Base-by-base conservation (phyloP, 1,140 invertebrate genomes). In the Ceratosolen fusciceps region DNA sequence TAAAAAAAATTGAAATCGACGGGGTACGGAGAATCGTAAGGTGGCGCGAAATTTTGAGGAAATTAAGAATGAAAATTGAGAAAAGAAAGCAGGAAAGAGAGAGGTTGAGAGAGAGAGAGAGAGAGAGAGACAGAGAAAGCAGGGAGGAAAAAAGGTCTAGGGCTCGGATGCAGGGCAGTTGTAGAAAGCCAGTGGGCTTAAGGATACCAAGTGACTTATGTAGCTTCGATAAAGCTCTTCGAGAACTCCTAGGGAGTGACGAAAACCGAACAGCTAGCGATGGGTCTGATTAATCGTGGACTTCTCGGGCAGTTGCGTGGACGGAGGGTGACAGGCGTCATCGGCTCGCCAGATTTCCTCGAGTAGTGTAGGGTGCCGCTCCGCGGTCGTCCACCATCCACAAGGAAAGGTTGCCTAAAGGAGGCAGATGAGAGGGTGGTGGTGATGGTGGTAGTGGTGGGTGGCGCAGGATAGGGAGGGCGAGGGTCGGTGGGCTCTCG, bases 1-100 rank as follows among this genome's bases (percentile, higher is more conserved):
- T 52, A 67, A 16, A 65, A 67, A 49, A 67, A 65, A 75, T 67
- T 67, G 12, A 47, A 49, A 75, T 65, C 39, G 56, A 49, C 56
- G 12, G 19, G 24, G 60, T 52, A 0, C 21, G 47, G 37, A 7
- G n/a, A 37, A 49, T 29, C 37, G 21, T 19, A 68, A 26, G 43
- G 26, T 21, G 12, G 68, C 2, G 14, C 21, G 34, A 56, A 58
- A 58, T 34, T 58, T 21, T 4, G 34, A 67, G 56, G 73, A 62
- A 21, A 39, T 26, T 73, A 26, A 37, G 43, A 34, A 67, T 21
- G 58, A 74, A 49, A 62, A 43, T 47, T n/a, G 16, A 72, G 39
- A 43, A 43, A 12, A 43, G 39, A 43, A 43, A 43, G 12, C n/a
- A 19, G 19, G 29, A 2, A 10, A 39, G 37, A 19, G 31, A 43